A percentile compares a stretch with the other conserved stretches of the same genome.
Evolutionary conservation across 1,140 invertebrate species (phyloP).

Genomic region (Chrysoperla carnea): DNA sequence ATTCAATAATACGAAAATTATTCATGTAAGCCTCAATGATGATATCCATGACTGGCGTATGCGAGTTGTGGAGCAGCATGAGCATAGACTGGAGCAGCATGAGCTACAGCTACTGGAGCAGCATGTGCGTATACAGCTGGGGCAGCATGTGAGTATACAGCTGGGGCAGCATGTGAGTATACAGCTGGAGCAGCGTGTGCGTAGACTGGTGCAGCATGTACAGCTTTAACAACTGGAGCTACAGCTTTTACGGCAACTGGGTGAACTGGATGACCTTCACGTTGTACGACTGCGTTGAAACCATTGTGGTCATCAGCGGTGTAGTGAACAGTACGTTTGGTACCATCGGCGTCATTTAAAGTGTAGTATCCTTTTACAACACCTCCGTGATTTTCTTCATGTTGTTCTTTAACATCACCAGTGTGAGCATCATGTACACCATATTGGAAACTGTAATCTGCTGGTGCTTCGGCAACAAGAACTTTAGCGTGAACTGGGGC

Average conservation of each 20-base stretch:
- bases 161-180: no score
- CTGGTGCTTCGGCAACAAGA: constrained; percentile 1
- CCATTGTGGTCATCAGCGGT: constrained; percentile 25
- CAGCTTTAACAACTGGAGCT: neutral
- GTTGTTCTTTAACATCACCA: constrained; percentile 35
- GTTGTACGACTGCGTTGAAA: constrained; percentile 24
- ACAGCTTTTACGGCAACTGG: constrained; percentile 7
- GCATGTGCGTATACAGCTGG: no score
- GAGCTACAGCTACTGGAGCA: neutral
- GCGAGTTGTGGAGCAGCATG: neutral
- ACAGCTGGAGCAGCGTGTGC: no score
- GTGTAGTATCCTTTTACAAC: constrained; percentile 29
- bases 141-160: no score
- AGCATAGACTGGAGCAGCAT: constrained; percentile 3
- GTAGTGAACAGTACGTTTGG: constrained; percentile 31
- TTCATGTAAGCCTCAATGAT: neutral
- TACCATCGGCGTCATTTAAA: constrained; percentile 33
- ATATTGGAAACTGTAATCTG: constrained; percentile 34
- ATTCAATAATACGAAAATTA: neutral
- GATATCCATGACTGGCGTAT: neutral
- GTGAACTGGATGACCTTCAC: constrained; percentile 10
- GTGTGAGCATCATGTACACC: constrained; percentile 36
- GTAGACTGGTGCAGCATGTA: neutral
- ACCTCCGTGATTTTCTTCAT: constrained; percentile 26
- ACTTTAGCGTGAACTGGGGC: constrained; percentile 1